Evolutionary conservation across 1,140 invertebrate genomes (phyloP).

Genomic region (Scylla paramamosain): DNA sequence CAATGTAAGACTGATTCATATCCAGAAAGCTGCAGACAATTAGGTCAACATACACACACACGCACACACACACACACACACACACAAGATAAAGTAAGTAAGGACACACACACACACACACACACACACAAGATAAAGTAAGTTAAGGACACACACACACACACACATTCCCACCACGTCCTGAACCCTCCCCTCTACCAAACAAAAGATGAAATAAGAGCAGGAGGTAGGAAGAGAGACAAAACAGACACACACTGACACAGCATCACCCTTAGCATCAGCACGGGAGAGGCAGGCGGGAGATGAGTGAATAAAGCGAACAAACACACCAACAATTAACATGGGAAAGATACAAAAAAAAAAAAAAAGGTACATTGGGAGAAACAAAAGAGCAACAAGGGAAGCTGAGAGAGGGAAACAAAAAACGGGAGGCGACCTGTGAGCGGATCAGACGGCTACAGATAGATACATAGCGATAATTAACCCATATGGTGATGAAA

Average conservation of each 20-base stretch:
- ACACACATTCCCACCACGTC: background rate
- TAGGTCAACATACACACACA: background rate
- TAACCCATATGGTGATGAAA: background rate
- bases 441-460: background rate
- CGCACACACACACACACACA: constrained; percentile 29
- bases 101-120: background rate
- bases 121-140: background rate
- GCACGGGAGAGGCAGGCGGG: background rate
- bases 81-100: background rate
- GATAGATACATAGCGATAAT: background rate
- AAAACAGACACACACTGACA: background rate
- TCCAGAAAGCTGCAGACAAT: background rate
- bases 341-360: background rate
- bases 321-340: background rate
- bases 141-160: background rate
- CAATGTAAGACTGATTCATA: too few relatives aligned
- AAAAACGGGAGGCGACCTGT: background rate
- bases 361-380: background rate
- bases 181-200: background rate
- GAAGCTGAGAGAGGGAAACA: background rate
- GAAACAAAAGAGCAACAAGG: background rate
- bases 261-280: background rate
- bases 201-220: constrained; percentile 1
- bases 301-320: background rate
- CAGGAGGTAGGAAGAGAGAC: background rate